These are phyloP conservation scores for Bombylius discolor DNA, from an alignment of 2,888 invertebrate species.

Conservation along the genomic window DNA sequence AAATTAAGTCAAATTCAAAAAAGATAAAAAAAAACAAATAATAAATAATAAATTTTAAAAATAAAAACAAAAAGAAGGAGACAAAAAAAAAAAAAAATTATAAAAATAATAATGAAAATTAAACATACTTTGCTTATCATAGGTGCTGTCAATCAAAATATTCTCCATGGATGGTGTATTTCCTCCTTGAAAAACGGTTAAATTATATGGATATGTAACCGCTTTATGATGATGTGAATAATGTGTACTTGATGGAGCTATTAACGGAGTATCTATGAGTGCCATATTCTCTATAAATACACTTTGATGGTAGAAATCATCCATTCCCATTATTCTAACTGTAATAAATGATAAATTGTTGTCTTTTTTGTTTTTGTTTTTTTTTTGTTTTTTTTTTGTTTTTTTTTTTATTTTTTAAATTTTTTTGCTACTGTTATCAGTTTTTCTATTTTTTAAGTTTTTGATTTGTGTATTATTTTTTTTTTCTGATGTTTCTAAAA, in stretches of 20 bases:
- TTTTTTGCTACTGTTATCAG: not conserved
- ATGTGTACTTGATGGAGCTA: conserved; percentile 30
- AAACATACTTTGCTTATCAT: conserved; percentile 36
- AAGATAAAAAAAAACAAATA: too few relatives aligned
- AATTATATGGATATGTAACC: conserved; percentile 36
- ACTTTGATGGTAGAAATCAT: conserved; percentile 37
- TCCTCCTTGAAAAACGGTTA: conserved; percentile 35
- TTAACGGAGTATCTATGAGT: conserved; percentile 36
- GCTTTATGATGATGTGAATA: conserved; percentile 29
- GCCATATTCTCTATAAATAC: conserved; percentile 37
- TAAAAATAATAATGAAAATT: conserved; percentile 7
- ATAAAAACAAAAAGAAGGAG: not conserved
- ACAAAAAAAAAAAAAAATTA: not conserved
- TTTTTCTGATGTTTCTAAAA: too few relatives aligned
- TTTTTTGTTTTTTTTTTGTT: not conserved
- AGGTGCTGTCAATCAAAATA: conserved; percentile 22
- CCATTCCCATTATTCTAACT: conserved; percentile 39
- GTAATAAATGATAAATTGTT: conserved; percentile 18
- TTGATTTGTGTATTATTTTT: too few relatives aligned
- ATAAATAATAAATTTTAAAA: too few relatives aligned
- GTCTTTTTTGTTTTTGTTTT: not conserved
- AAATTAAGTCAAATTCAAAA: too few relatives aligned
- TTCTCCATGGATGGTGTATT: conserved; percentile 19
- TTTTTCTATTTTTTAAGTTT: too few relatives aligned
- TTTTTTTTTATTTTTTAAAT: not conserved